phyloP scores from a whole-genome alignment of 2,888 invertebrate species.

The Tanytarsus gracilentus region DNA sequence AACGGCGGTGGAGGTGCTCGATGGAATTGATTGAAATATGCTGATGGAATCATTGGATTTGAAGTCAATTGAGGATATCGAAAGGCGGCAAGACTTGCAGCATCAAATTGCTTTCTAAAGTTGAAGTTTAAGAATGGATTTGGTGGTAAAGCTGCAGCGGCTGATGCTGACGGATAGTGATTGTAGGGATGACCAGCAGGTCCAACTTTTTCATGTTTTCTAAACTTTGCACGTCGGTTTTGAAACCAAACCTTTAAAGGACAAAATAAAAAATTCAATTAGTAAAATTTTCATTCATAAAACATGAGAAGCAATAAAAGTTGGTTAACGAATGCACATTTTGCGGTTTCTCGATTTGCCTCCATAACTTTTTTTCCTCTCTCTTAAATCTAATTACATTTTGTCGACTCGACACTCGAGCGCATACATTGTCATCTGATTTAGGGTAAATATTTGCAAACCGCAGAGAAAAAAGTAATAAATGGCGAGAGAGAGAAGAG shows the following conservation, averaged over 20 bases:
- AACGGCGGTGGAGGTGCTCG: conserved; percentile 53
- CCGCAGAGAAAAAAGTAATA: neutral
- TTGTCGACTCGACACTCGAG: neutral
- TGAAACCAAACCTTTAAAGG: conserved; percentile 84
- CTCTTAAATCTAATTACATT: neutral
- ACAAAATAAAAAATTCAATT: conserved; percentile 31
- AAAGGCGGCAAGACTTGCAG: conserved; percentile 58
- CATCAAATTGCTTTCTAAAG: conserved; percentile 63
- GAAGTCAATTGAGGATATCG: conserved; percentile 54
- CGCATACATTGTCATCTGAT: neutral
- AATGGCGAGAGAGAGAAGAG: neutral
- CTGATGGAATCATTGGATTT: conserved; percentile 48
- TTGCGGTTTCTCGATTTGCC: neutral
- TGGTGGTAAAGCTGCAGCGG: conserved; percentile 53
- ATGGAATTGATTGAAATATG: conserved; percentile 51
- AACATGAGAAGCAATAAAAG: neutral
- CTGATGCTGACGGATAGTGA: conserved; percentile 64
- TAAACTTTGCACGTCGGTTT: conserved; percentile 85
- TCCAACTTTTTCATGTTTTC: conserved; percentile 87
- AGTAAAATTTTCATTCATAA: neutral
- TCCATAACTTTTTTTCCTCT: neutral
- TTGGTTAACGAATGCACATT: neutral
- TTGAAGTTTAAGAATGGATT: conserved; percentile 75
- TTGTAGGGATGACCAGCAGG: conserved; percentile 82
- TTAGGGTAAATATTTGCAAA: neutral